Evolutionary conservation across 2,113 vertebrate genomes (phyloP), one percentile per base, ranked within the genome.

Genomic region (Argyrosomus japonicus): DNA sequence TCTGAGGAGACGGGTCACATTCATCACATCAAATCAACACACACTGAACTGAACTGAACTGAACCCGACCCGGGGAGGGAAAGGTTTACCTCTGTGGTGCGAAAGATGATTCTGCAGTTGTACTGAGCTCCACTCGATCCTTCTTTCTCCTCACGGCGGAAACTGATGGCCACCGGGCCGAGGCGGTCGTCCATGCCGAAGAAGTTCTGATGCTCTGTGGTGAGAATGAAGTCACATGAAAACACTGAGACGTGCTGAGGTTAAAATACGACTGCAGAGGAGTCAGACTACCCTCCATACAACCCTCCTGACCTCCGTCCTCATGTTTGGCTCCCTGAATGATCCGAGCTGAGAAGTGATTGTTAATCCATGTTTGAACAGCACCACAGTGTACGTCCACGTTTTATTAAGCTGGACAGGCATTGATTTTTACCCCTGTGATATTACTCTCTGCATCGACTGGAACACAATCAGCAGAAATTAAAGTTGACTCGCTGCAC

Each of bases 131-230:
- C 94, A 62, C 89, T 96, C 83, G 83, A 94, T 71, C 95, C 93
- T 68, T 97, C 97, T 75, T 96, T 97, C 89, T 98, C 97, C 84
- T 98, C 97, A 1, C 97, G 90, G 21, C 97, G 95, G 89, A 97
- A 96, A 71, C 97, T 98, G 82, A 98, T 95, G 2, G 97, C 97
- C 80, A 98, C 96, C 0, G 97, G 96, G 1, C 97, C 97, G 50
- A 98, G 95, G 40, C 87, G 94, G 5, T 98, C 97, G 0, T 98
- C 97, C 78, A 96, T 89, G 25, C 97, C 97, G 4, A 98, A 98
- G 92, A 97, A 98, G 84, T 98, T 98, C 92, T 98, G 97, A 83
- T 98, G 97, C 74, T 98, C 97, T 97, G 91, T 0, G 23, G 77
- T 23, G 21, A 87, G 25, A 72, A 21, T 1, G 75, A 2, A 77